These are phyloP conservation scores for Hemitrygon akajei DNA, from an alignment of 2,797 vertebrate species.

Conservation along the genomic window DNA sequence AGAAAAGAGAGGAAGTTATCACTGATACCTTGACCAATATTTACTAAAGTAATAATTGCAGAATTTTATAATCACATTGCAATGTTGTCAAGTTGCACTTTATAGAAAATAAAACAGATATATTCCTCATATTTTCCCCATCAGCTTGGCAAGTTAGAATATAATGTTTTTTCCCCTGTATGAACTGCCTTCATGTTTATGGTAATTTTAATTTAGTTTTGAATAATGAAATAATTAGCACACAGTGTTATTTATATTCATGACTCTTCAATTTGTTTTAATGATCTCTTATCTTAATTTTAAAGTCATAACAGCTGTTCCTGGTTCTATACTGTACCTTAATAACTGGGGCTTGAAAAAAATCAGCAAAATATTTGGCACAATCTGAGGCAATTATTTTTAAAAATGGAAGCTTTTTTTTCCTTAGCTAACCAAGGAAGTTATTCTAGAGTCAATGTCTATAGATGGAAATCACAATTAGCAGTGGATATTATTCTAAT, in stretches of 20 bases:
- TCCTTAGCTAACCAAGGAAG: not conserved
- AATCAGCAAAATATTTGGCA: not conserved
- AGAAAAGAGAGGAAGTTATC: too few species aligned
- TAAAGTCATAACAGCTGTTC: slow-evolving; percentile 3
- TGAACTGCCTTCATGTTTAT: slow-evolving; percentile 19
- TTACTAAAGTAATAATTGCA: slow-evolving; percentile 1
- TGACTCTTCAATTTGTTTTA: slow-evolving; percentile 24
- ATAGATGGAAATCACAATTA: not conserved
- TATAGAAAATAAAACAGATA: not conserved
- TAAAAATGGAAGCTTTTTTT: not conserved
- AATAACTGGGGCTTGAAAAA: not conserved
- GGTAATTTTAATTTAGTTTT: slow-evolving; percentile 26
- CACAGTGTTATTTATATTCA: slow-evolving; percentile 33
- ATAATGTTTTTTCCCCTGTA: not conserved
- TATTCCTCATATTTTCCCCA: not conserved
- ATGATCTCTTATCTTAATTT: slow-evolving; percentile 16
- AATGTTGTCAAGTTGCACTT: slow-evolving; percentile 19
- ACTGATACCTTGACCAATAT: too few species aligned
- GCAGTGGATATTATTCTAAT: not conserved
- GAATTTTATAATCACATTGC: not conserved
- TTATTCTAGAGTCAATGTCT: not conserved
- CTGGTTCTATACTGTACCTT: not conserved
- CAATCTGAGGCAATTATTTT: not conserved
- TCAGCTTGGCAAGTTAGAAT: not conserved
- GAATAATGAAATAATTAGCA: slow-evolving; percentile 34